A percentile compares a stretch with the other conserved stretches of the same genome.
Conservation (phyloP, 2,888 invertebrate genomes). For the Tenthredo distinguenda region DNA sequence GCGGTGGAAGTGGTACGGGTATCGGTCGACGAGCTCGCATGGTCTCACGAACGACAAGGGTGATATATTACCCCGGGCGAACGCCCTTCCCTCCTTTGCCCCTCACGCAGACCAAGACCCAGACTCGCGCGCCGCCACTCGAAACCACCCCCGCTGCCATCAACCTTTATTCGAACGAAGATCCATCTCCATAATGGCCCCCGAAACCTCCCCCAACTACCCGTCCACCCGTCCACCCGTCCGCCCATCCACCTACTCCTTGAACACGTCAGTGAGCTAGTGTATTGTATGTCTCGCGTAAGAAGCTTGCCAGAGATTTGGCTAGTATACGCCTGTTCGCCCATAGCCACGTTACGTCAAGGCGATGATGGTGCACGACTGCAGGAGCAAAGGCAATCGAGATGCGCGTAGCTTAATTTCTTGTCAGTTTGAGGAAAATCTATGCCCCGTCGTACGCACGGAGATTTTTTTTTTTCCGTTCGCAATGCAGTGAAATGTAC, state of each 20-base stretch:
- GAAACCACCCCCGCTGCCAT: slow-evolving; percentile 64
- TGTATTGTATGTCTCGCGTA: slow-evolving; percentile 26
- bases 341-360: not conserved
- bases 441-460: not conserved
- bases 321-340: not conserved
- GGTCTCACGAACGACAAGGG: slow-evolving; percentile 75
- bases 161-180: slow-evolving; percentile 74
- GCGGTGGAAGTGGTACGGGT: slow-evolving; percentile 59
- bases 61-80: slow-evolving; percentile 76
- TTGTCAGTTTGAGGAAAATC: not conserved
- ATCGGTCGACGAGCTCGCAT: slow-evolving; percentile 74
- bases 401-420: not conserved
- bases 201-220: slow-evolving; percentile 67
- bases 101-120: slow-evolving; percentile 31
- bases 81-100: slow-evolving; percentile 57
- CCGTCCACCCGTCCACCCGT: slow-evolving; percentile 57
- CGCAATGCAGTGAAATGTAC: not conserved
- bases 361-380: slow-evolving; percentile 23
- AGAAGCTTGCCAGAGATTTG: slow-evolving; percentile 13
- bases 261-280: slow-evolving; percentile 26
- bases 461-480: not conserved
- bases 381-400: slow-evolving; percentile 6
- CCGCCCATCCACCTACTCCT: slow-evolving; percentile 33
- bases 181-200: slow-evolving; percentile 77
- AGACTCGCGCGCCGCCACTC: slow-evolving; percentile 63